Base-by-base conservation (phyloP, 1,140 invertebrate genomes). In the Heliothis subflexa region DNA sequence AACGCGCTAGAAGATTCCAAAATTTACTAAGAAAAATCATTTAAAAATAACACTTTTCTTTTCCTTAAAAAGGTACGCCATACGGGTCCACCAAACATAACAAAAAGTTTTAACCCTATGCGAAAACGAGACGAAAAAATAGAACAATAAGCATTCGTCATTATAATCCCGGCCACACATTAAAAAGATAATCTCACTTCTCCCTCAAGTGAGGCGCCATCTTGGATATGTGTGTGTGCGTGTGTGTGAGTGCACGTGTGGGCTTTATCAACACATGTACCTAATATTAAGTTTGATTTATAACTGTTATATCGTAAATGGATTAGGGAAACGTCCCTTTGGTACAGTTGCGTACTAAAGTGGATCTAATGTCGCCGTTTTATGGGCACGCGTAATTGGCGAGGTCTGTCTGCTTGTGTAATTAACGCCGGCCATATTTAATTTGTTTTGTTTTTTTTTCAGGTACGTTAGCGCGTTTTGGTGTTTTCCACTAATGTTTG, bases 241-340 rank as follows among this genome's bases (percentile, higher is more conserved):
- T 12, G n/a, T 79, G 83, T 85, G 83, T 86, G 84, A 73, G 84
- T 87, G 85, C 71, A 68, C 28, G 70, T 59, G 50, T 71, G 76
- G 52, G 85, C 85, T 89, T 94, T 94, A 94, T 93, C 91, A 93
- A 89, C 93, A 93, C 91, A 90, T 93, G 92, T 93, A 93, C 82
- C 87, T 85, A 80, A 91, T 92, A 94, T 94, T 93, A 94, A 91
- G 89, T 91, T 91, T 94, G 93, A 94, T 94, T 94, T 94, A 94
- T 93, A 91, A 88, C 88, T 89, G 88, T 93, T 94, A 93, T 93
- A 94, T 94, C 90, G 91, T 92, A 92, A 94, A 94, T 90, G 92
- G 90, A 93, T 94, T 94, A 94, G 88, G 91, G 92, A 87, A 88
- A 78, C 61, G 86, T 91, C 91, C 91, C 88, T 75, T 64, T 71